A percentile compares a stretch with the other conserved stretches of the same genome.
Evolutionary conservation across 2,113 vertebrate species (phyloP).

Genomic region (Ictalurus punctatus): DNA sequence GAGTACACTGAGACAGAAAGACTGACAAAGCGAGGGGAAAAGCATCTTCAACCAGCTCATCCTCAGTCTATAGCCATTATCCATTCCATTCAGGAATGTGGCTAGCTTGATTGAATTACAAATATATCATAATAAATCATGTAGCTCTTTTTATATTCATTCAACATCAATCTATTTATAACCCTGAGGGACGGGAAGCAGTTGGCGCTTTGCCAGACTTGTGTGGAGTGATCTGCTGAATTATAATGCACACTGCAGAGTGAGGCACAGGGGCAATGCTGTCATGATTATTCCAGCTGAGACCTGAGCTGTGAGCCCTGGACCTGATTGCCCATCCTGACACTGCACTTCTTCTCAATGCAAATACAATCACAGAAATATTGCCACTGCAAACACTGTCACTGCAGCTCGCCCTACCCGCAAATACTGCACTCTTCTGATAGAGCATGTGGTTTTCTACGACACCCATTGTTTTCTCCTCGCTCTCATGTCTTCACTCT

Average conservation of each 20-base stretch:
- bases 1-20: neutral
- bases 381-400: constrained; percentile 9
- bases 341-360: constrained; percentile 61
- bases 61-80: constrained; percentile 32
- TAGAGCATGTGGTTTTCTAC: neutral
- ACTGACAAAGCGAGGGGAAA: neutral
- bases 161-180: constrained; percentile 56
- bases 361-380: constrained; percentile 1
- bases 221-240: constrained; percentile 59
- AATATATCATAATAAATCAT: constrained; percentile 54
- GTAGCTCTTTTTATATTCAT: constrained; percentile 56
- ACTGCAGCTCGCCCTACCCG: neutral
- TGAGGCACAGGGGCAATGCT: constrained; percentile 52
- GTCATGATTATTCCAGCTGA: constrained; percentile 68
- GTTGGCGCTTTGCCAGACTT: constrained; percentile 55
- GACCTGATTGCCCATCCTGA: constrained; percentile 66
- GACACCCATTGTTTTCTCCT: neutral
- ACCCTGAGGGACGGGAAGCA: constrained; percentile 46
- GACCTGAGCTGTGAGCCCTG: constrained; percentile 25
- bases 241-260: constrained; percentile 54
- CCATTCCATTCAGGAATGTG: constrained; percentile 41
- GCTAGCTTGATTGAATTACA: constrained; percentile 52
- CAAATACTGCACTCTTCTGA: neutral
- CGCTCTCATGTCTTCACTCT: neutral
- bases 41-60: constrained; percentile 27